Conservation (phyloP, 2,888 invertebrate species). For the Epistrophe grossulariae region DNA sequence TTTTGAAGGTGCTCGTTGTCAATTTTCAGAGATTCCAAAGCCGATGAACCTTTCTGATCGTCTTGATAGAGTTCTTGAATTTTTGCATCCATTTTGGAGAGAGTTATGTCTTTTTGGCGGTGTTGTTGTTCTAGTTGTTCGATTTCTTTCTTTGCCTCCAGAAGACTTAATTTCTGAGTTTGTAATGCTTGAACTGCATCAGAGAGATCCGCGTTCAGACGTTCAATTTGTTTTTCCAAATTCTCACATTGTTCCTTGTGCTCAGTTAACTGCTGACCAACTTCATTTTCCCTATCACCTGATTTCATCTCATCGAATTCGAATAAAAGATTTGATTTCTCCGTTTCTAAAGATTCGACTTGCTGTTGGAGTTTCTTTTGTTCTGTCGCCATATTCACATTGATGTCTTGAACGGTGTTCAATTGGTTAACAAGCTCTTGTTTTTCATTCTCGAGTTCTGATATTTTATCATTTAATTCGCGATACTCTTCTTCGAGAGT, state of each 20-base stretch:
- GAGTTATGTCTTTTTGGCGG: constrained; percentile 58
- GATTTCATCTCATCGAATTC: constrained; percentile 80
- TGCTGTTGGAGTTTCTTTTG: constrained; percentile 80
- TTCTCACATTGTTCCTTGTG: constrained; percentile 77
- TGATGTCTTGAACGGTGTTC: constrained; percentile 78
- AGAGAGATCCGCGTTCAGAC: constrained; percentile 79
- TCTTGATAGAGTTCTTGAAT: constrained; percentile 66
- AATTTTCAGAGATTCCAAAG: constrained; percentile 56
- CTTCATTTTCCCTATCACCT: constrained; percentile 76
- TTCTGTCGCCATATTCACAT: constrained; percentile 78
- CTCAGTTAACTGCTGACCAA: constrained; percentile 73
- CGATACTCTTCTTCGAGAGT: constrained; percentile 86
- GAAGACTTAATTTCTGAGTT: constrained; percentile 77
- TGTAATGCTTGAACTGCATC: constrained; percentile 79
- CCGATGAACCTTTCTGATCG: constrained; percentile 65
- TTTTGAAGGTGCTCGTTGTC: constrained; percentile 62
- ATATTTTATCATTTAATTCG: constrained; percentile 85
- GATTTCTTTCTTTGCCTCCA: constrained; percentile 77
- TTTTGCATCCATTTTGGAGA: constrained; percentile 72
- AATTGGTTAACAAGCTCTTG: constrained; percentile 78
- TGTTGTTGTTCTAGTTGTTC: constrained; percentile 78
- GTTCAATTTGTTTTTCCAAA: constrained; percentile 78
- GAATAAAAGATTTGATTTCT: constrained; percentile 79
- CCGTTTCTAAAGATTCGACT: constrained; percentile 79
- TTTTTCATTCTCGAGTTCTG: constrained; percentile 81